Evolutionary conservation across 2,113 vertebrate species (phyloP), one percentile per base, ranked within the genome.

Genomic region (Epinephelus lanceolatus): DNA sequence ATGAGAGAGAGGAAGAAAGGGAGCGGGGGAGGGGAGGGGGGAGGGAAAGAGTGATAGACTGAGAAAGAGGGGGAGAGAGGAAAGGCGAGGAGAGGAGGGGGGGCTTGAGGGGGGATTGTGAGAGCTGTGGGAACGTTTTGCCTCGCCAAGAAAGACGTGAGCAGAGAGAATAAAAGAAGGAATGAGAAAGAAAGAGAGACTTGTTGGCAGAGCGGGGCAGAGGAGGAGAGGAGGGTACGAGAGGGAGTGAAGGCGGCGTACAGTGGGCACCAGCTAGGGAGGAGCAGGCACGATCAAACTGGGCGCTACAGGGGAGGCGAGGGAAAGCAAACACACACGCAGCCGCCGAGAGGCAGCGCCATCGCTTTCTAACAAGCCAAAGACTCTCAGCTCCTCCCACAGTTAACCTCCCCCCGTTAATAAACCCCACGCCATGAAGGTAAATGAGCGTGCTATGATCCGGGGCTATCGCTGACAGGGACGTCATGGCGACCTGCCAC

Each of bases 121-220:
- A 83, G 91, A 94, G 94, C 92, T 94, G 91, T 94, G 90, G 91
- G 86, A 93, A 94, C 84, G 27, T 85, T 89, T 82, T 65, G 76
- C 83, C 78, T 72, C 77, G 78, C 94, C 91, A 91, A 94, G 85
- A 90, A 94, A 93, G 84, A 85, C 79, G 87, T 87, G 85, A 90
- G 84, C 57, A 47, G 68, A 80, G 81, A 88, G 90, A 92, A 94
- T 91, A 91, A 93, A 92, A 90, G 87, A 76, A 83, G 88, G 84
- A 88, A 83, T 47, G 71, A 89, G 86, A 92, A 80, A 88, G 88
- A 94, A 92, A 94, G 91, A 91, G 79, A 93, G 93, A 92, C 85
- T 92, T 89, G 92, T 90, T 91, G 93, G 91, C 89, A 93, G 76
- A 86, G 89, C 66, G 53, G 86, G 57, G 65, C 83, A 86, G 82